Base-by-base conservation (phyloP, 2,797 vertebrate species). In the Sebastiscus tertius region DNA sequence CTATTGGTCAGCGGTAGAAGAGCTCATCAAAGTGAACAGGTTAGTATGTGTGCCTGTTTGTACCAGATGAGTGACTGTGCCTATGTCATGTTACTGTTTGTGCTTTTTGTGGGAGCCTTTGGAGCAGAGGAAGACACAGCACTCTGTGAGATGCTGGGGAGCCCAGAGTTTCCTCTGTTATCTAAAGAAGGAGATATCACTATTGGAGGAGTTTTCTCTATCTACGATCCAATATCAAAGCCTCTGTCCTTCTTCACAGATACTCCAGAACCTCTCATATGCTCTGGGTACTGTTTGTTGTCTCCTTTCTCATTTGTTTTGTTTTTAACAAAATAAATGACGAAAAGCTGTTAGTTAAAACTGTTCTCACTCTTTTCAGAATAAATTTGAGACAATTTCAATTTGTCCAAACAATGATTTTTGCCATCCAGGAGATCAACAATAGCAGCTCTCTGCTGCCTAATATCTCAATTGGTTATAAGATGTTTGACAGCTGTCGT, bases 371-470 rank as follows among this genome's bases (percentile, higher is more conserved):
- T 75, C 10, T 70, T 82, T 74, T 58, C 85, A 96, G 95, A 66
- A 74, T 96, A 18, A 93, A 95, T 79, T 86, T 88, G 5, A 94
- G 95, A 71, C 95, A 96, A 87, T 90, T 96, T 61, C 94, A 88
- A 63, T 96, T 95, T 89, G 96, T 91, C 66, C 92, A 95, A 82
- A 95, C 95, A 36, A 96, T 96, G 95, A 94, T 96, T n/a, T 96
- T 96, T 92, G 95, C 96, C 22, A 94, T 96, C 46, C 91, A 96
- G 61, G 95, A 96, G 85, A 96, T 96, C 79, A 96, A 96, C 90
- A 95, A 95, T 16, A 96, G 93, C 78, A 93, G 80, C 33, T 85
- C 92, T 67, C 76, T 96, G 26, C 88, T 96, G 26, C 95, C 94
- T 85, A 81, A 92, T 62, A 92, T 96, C 73, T 91, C 89, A 6